Percentiles rank a stretch among this genome's conserved stretches.
Conservation (phyloP, 37 sponge, comb jelly and placozoan genomes). For the Aphrocallistes beatrix region DNA sequence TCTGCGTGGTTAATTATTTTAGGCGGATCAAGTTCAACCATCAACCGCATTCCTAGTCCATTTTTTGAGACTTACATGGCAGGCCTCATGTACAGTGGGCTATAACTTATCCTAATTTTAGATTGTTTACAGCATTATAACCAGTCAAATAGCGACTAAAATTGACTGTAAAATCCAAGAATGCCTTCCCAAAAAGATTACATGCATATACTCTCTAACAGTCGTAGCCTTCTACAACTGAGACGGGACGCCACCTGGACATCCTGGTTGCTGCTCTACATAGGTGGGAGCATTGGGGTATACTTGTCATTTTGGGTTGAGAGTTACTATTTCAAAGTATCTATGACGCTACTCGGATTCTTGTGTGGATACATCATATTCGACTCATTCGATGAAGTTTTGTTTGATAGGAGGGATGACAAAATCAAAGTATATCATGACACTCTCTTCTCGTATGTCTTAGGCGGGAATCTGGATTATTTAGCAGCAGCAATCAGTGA, state of each 20-base stretch:
- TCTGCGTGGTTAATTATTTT: too few species aligned
- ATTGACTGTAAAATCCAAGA: too few species aligned
- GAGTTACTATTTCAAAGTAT: neutral
- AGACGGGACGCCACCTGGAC: neutral
- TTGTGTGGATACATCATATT: neutral
- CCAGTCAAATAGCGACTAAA: too few species aligned
- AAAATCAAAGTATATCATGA: neutral
- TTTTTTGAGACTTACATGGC: too few species aligned
- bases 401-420: neutral
- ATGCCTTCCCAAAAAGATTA: neutral
- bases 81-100: too few species aligned
- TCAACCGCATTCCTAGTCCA: too few species aligned
- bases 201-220: neutral
- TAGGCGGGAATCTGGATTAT: conserved; percentile 3
- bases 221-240: neutral
- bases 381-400: conserved; percentile 11
- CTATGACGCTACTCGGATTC: neutral
- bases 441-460: neutral
- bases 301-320: neutral
- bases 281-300: neutral
- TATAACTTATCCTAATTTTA: too few species aligned
- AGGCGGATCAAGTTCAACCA: too few species aligned
- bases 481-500: neutral
- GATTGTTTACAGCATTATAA: too few species aligned
- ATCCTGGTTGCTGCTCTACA: neutral